phyloP scores from a whole-genome alignment of 2,797 vertebrate species.

The Apogon talboti region DNA sequence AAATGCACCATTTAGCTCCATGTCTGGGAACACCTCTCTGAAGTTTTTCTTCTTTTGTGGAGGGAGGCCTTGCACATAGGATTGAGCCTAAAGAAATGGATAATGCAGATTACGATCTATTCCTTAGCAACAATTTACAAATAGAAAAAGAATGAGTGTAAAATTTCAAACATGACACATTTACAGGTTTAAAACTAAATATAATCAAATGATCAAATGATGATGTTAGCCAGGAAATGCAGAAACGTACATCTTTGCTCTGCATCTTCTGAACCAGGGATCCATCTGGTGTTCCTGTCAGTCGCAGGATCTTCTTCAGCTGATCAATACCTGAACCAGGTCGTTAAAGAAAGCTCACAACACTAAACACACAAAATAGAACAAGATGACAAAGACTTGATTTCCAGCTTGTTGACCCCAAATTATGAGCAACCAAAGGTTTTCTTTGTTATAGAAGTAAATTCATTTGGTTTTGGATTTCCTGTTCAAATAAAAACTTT shows the following conservation, averaged over 20 bases:
- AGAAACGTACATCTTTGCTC: conserved; percentile 84
- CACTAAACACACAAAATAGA: no score
- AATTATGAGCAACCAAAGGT: no score
- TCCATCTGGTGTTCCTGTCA: conserved; percentile 84
- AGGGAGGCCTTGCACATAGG: conserved; percentile 82
- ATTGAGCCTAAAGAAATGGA: conserved; percentile 79
- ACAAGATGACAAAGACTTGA: no score
- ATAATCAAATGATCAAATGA: background rate
- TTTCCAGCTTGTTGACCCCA: no score
- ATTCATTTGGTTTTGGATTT: no score
- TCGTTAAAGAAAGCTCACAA: conserved; percentile 53
- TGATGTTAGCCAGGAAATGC: no score
- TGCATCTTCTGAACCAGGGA: conserved; percentile 86
- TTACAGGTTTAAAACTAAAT: background rate
- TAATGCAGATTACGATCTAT: background rate
- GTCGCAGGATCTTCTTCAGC: conserved; percentile 83
- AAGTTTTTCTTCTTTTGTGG: conserved; percentile 84
- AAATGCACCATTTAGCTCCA: conserved; percentile 77
- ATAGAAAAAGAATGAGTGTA: no score
- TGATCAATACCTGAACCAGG: conserved; percentile 85
- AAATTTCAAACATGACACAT: no score
- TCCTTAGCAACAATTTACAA: background rate
- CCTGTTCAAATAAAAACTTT: no score
- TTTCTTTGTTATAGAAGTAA: no score
- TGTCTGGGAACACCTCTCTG: conserved; percentile 79